These are phyloP conservation scores for Pseudopleuronectes americanus DNA, from an alignment of 2,797 vertebrate species.

Conservation along the genomic window DNA sequence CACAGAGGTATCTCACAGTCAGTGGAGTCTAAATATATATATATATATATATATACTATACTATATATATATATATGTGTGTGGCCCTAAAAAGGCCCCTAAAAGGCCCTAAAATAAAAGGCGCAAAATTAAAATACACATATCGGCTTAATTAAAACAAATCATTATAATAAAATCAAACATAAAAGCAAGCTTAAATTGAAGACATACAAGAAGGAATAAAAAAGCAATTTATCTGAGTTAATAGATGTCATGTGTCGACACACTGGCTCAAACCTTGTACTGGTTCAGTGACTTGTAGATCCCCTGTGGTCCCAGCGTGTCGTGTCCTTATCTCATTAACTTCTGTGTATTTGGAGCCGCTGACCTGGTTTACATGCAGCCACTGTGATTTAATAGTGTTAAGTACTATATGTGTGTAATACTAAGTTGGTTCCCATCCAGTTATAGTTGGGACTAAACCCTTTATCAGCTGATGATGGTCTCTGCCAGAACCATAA, in stretches of 20 bases:
- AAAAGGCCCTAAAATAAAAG: no score
- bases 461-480: constrained; percentile 43
- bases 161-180: background rate
- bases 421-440: constrained; percentile 19
- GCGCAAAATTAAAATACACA: no score
- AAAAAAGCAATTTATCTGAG: background rate
- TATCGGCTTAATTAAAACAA: no score
- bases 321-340: constrained; percentile 52
- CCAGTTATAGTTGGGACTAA: constrained; percentile 44
- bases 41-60: no score
- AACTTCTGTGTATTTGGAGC: constrained; percentile 50
- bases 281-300: background rate
- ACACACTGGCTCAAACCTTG: background rate
- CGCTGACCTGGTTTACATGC: constrained; percentile 47
- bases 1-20: constrained; percentile 15
- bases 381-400: constrained; percentile 7
- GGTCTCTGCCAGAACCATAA: constrained; percentile 8
- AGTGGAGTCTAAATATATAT: background rate
- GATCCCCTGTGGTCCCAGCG: background rate
- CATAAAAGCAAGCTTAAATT: background rate
- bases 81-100: no score
- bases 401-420: constrained; percentile 33
- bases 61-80: no score
- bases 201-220: no score
- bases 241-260: background rate